phyloP scores from a whole-genome alignment of 2,113 vertebrate species.

The Hippocampus abdominalis region DNA sequence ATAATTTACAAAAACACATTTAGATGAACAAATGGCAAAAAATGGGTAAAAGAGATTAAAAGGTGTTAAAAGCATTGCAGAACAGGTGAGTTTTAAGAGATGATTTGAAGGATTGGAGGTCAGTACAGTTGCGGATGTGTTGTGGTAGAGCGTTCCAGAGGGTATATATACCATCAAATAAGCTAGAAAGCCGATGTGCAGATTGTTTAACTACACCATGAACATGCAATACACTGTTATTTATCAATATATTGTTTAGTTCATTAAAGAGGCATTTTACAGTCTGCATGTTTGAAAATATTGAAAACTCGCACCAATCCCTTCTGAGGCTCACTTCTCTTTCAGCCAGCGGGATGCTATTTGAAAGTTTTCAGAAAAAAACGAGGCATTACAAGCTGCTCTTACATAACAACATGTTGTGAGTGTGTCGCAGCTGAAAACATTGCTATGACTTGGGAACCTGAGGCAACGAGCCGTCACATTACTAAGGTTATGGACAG shows the following conservation, averaged over 20 bases:
- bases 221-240: too few species aligned
- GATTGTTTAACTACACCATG: too few species aligned
- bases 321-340: not conserved
- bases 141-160: too few species aligned
- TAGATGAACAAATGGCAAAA: too few species aligned
- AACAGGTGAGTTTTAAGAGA: too few species aligned
- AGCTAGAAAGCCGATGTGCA: too few species aligned
- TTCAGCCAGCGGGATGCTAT: conserved; percentile 14
- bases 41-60: too few species aligned
- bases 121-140: too few species aligned
- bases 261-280: not conserved
- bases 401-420: conserved; percentile 44
- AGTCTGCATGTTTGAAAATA: not conserved
- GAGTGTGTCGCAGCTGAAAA: conserved; percentile 44
- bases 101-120: too few species aligned
- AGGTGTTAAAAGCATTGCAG: too few species aligned
- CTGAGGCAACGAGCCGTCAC: conserved; percentile 18
- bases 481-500: conserved; percentile 34
- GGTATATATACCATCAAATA: too few species aligned
- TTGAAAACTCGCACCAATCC: conserved; percentile 5
- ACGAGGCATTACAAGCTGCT: conserved; percentile 25
- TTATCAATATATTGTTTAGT: not conserved
- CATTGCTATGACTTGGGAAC: conserved; percentile 14
- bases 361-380: conserved; percentile 30
- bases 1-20: too few species aligned